Percentiles rank a stretch among this genome's conserved stretches.
phyloP scores from a whole-genome alignment of 2,113 vertebrate species.

The Donacobius atricapilla region DNA sequence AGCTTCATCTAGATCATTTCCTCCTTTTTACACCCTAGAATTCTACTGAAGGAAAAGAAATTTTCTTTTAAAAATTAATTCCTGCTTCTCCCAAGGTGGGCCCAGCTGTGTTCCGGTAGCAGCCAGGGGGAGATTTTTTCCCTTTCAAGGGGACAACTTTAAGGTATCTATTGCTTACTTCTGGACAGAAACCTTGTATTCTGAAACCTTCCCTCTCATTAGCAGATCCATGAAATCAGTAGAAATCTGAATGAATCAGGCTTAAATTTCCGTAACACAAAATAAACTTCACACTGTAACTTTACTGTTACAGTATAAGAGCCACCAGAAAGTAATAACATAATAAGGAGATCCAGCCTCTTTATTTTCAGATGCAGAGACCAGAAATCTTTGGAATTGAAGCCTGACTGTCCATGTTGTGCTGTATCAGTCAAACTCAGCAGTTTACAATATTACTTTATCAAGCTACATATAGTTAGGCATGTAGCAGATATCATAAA shows the following conservation, averaged over 20 bases:
- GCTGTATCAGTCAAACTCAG: neutral
- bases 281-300: too few species aligned
- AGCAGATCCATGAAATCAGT: neutral
- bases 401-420: neutral
- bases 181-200: neutral
- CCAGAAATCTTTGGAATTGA: neutral
- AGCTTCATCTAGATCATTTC: neutral
- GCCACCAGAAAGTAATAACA: neutral
- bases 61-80: neutral
- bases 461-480: neutral
- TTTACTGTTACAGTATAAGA: neutral
- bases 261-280: neutral
- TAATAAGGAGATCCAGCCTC: neutral
- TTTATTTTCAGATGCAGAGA: neutral
- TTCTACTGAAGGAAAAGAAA: neutral
- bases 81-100: neutral
- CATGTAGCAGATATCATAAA: neutral
- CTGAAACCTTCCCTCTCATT: neutral
- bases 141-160: fast-evolving
- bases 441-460: neutral
- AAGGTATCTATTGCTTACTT: neutral
- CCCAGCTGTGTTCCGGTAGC: neutral
- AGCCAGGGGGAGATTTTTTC: neutral
- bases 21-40: neutral
- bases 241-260: neutral